Conservation (phyloP, 2,888 invertebrate species). For the Glaucopsyche alexis region DNA sequence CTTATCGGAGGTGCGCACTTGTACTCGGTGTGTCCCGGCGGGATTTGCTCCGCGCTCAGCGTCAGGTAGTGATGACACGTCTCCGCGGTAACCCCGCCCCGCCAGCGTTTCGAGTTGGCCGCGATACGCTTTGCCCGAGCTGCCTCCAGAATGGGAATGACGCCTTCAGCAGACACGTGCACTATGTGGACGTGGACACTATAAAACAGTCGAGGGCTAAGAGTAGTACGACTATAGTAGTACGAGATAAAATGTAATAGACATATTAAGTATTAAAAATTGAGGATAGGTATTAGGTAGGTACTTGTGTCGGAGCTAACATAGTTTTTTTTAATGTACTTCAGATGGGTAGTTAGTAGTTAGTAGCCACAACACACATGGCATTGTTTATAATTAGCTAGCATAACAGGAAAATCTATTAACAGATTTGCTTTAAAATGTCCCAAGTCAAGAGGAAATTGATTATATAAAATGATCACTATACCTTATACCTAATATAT, state of each 20-base stretch:
- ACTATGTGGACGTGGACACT: constrained; percentile 84
- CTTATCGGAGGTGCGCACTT: constrained; percentile 88
- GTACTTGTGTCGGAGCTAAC: no score
- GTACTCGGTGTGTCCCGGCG: constrained; percentile 82
- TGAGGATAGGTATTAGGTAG: no score
- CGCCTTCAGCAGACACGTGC: constrained; percentile 83
- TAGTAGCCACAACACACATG: no score
- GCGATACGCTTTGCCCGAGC: constrained; percentile 65
- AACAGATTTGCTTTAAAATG: background rate
- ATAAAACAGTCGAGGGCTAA: constrained; percentile 16
- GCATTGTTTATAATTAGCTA: no score
- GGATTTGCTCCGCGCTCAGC: constrained; percentile 82
- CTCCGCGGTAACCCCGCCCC: constrained; percentile 83
- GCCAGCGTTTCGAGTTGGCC: constrained; percentile 75
- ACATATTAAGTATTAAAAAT: no score
- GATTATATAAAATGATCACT: background rate
- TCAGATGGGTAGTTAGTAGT: no score
- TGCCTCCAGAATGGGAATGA: constrained; percentile 77
- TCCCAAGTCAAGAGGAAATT: background rate
- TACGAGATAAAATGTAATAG: background rate
- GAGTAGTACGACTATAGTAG: background rate
- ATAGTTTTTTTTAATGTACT: background rate
- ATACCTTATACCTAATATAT: background rate
- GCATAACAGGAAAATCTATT: background rate
- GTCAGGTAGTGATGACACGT: constrained; percentile 87